Percentiles rank a stretch among this genome's conserved stretches.
These are phyloP conservation scores for Drosophila virilis DNA, from an alignment of 1,140 invertebrate species.

Conservation along the genomic window DNA sequence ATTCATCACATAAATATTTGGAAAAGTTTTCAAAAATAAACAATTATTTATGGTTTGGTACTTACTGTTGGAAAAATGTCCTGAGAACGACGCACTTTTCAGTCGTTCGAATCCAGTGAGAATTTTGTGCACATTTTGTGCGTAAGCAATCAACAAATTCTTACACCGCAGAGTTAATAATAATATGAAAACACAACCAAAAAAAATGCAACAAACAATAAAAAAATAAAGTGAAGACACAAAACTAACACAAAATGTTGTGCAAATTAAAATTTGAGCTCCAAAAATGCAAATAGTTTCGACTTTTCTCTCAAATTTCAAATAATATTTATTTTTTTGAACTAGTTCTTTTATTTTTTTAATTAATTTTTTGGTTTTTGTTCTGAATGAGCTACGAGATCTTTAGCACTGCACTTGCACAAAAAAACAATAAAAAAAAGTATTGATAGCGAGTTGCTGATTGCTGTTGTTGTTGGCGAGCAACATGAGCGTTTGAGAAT, in stretches of 20 bases:
- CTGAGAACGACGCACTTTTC: constrained; percentile 65
- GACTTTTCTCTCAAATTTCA: constrained; percentile 1
- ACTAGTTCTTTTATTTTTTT: not conserved
- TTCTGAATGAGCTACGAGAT: not conserved
- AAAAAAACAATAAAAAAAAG: constrained; percentile 33
- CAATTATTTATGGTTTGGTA: not conserved
- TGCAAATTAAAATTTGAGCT: constrained; percentile 1
- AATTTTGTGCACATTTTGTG: constrained; percentile 79
- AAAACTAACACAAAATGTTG: constrained; percentile 13
- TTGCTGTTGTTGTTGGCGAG: constrained; percentile 22
- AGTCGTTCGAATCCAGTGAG: constrained; percentile 72
- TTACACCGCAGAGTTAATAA: constrained; percentile 28
- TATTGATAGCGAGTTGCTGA: constrained; percentile 16
- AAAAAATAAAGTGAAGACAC: not conserved
- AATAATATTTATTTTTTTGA: not conserved
- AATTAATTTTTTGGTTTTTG: not conserved
- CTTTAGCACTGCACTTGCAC: constrained; percentile 42
- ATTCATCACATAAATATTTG: constrained; percentile 1
- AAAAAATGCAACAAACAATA: not conserved
- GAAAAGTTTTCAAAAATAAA: not conserved
- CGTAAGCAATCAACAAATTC: constrained; percentile 49
- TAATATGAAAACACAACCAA: constrained; percentile 1
- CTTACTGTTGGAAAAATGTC: constrained; percentile 28
- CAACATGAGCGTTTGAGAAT: constrained; percentile 27
- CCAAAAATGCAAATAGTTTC: not conserved